A percentile compares a stretch with the other conserved stretches of the same genome.
phyloP scores from a whole-genome alignment of 2,888 invertebrate genomes.

The Brachypalpus laphriformis region DNA sequence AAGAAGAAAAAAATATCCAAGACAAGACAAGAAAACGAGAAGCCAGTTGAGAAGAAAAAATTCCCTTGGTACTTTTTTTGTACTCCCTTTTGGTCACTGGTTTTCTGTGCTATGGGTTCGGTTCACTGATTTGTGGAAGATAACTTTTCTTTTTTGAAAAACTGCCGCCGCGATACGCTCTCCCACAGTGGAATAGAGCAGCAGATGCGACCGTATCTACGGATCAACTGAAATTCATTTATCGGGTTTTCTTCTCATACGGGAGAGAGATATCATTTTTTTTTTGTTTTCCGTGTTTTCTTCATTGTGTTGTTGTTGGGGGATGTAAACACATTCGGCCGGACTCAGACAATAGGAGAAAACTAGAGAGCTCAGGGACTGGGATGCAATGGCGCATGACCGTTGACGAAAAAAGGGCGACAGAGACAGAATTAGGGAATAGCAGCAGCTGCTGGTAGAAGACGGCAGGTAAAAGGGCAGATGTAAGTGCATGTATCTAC shows the following conservation, averaged over 20 bases:
- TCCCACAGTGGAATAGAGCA: constrained; percentile 7
- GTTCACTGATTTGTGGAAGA: constrained; percentile 46
- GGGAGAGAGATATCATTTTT: constrained; percentile 47
- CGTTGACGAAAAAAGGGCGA: constrained; percentile 21
- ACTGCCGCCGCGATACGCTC: constrained; percentile 20
- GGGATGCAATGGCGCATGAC: constrained; percentile 57
- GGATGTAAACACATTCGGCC: constrained; percentile 52
- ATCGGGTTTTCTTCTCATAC: constrained; percentile 57
- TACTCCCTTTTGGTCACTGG: constrained; percentile 13
- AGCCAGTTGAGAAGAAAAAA: constrained; percentile 10
- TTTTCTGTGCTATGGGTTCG: constrained; percentile 24
- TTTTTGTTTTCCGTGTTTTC: constrained; percentile 18
- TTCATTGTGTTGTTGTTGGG: constrained; percentile 50
- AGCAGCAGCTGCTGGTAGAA: constrained; percentile 1
- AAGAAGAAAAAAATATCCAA: constrained; percentile 2
- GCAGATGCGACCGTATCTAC: constrained; percentile 67
- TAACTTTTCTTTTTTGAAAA: constrained; percentile 3
- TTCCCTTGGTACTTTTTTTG: constrained; percentile 65
- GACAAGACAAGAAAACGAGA: constrained; percentile 10
- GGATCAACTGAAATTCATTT: constrained; percentile 69
- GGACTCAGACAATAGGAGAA: constrained; percentile 39
- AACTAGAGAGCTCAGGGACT: constrained; percentile 31
- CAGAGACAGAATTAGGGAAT: constrained; percentile 48
- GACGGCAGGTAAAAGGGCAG: constrained; percentile 40
- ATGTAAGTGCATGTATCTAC: constrained; percentile 24